Evolutionary conservation across 1,140 invertebrate species (phyloP).

Genomic region (Trichomalopsis sarcophagae): DNA sequence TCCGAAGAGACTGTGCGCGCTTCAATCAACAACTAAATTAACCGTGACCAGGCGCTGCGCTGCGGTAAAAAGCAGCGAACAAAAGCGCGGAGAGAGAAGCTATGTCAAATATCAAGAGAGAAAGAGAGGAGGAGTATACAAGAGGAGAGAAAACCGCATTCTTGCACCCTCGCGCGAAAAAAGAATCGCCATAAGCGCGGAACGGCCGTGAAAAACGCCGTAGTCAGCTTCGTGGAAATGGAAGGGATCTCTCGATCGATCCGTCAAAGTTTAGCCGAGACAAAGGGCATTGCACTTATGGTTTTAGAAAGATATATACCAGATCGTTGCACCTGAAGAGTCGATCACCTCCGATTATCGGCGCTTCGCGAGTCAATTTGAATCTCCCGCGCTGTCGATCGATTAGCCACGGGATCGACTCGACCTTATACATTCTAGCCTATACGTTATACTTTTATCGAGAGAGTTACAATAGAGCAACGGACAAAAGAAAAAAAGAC

Average conservation of each 20-base stretch:
- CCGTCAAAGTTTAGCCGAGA: constrained; percentile 14
- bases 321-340: constrained; percentile 22
- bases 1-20: background rate
- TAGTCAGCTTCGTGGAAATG: background rate
- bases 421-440: background rate
- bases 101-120: background rate
- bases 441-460: background rate
- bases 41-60: background rate
- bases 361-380: constrained; percentile 56
- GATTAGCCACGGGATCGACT: constrained; percentile 56
- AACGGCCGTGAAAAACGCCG: background rate
- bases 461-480: background rate
- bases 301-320: background rate
- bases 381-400: constrained; percentile 56
- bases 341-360: constrained; percentile 59
- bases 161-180: too few relatives aligned
- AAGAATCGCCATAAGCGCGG: too few relatives aligned
- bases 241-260: constrained; percentile 4
- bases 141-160: constrained; percentile 28
- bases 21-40: constrained; percentile 37
- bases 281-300: background rate
- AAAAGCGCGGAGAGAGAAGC: background rate
- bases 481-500: constrained; percentile 31
- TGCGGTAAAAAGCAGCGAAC: background rate
- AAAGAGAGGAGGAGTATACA: too few relatives aligned